These are phyloP conservation scores for Dryobota labecula DNA, from an alignment of 2,888 invertebrate genomes.

Conservation along the genomic window DNA sequence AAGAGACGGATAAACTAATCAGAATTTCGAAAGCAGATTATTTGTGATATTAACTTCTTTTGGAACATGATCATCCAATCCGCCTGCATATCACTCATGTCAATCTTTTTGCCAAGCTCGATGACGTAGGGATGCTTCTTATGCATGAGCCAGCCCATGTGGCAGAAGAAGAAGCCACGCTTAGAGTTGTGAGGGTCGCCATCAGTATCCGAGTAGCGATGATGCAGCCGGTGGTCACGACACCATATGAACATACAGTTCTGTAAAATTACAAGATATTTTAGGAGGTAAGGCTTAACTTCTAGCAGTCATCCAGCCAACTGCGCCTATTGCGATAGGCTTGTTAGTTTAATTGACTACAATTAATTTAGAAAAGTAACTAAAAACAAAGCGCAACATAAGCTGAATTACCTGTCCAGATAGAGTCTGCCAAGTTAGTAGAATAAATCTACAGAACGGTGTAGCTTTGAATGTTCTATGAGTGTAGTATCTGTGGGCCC, in stretches of 20 bases:
- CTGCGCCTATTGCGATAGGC: not conserved
- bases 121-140: slow-evolving; percentile 86
- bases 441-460: slow-evolving; percentile 90
- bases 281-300: not conserved
- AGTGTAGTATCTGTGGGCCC: slow-evolving; percentile 94
- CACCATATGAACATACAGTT: slow-evolving; percentile 4
- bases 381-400: not conserved
- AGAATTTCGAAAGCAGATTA: not conserved
- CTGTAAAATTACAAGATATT: not conserved
- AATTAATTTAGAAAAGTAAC: not conserved
- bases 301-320: not conserved
- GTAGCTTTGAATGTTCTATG: slow-evolving; percentile 94
- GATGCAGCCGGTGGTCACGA: slow-evolving; percentile 94
- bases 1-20: not conserved
- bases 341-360: not conserved
- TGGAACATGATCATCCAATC: slow-evolving; percentile 94
- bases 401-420: slow-evolving; percentile 51
- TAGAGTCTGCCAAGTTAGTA: slow-evolving; percentile 92
- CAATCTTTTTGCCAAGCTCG: slow-evolving; percentile 92
- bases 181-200: slow-evolving; percentile 95
- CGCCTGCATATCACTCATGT: slow-evolving; percentile 93
- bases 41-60: slow-evolving; percentile 90
- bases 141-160: not conserved
- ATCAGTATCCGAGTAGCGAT: slow-evolving; percentile 93
- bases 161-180: slow-evolving; percentile 86